phyloP scores from a whole-genome alignment of 2,888 invertebrate genomes.

The Maniola hyperantus region DNA sequence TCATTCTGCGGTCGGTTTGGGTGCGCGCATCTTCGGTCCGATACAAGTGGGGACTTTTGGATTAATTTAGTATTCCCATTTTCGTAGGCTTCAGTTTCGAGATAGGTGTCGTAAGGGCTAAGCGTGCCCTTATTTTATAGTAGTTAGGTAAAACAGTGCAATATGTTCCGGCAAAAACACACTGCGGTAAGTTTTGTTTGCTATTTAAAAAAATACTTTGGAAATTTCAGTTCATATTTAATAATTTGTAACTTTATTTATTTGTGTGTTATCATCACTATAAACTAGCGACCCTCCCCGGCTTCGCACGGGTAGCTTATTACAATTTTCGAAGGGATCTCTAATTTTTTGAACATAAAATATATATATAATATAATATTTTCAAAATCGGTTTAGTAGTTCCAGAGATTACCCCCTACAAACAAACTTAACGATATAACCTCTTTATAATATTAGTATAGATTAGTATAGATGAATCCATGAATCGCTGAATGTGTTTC shows the following conservation, averaged over 20 bases:
- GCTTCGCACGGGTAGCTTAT: too few species aligned
- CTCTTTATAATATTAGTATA: too few species aligned
- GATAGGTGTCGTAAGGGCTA: conserved; percentile 18
- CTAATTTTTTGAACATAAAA: too few species aligned
- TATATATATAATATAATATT: too few species aligned
- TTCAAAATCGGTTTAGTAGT: too few species aligned
- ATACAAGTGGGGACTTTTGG: conserved; percentile 24
- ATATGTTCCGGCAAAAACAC: conserved; percentile 38
- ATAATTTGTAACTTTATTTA: conserved; percentile 23
- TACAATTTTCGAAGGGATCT: too few species aligned
- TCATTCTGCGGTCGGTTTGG: conserved; percentile 74
- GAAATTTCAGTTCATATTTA: conserved; percentile 9
- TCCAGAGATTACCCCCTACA: too few species aligned
- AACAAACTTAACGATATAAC: too few species aligned
- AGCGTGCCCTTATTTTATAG: conserved; percentile 23
- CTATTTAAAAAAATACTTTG: background rate
- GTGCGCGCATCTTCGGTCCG: conserved; percentile 72
- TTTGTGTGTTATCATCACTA: too few species aligned
- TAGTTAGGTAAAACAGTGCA: conserved; percentile 32
- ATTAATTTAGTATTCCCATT: conserved; percentile 25
- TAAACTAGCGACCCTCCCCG: too few species aligned
- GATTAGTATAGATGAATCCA: too few species aligned
- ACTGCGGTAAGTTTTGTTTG: conserved; percentile 39
- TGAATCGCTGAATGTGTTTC: too few species aligned
- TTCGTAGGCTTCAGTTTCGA: conserved; percentile 41